phyloP scores from a whole-genome alignment of 2,113 vertebrate species.

The cattle (Bos taurus) region ARS-UCD2.0 NC_037338.1:101566501-101567000 shows the following conservation, averaged over 20 bases:
- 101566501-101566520: slow-evolving; percentile 91
- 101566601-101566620: slow-evolving; percentile 99
- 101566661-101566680: slow-evolving; percentile 99
- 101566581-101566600: slow-evolving; percentile 99
- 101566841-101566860: background rate
- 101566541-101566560: slow-evolving; percentile 99
- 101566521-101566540: slow-evolving; percentile 99
- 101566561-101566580: slow-evolving; percentile 99
- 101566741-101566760: background rate
- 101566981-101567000: background rate
- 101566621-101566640: slow-evolving; percentile 99
- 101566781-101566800: background rate
- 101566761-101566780: background rate
- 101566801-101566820: background rate
- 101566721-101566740: background rate
- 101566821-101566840: background rate
- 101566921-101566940: no score
- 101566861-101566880: background rate
- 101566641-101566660: slow-evolving; percentile 99
- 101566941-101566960: background rate
- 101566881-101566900: background rate
- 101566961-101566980: background rate
- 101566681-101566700: slow-evolving; percentile 90
- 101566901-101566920: background rate
- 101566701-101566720: rapidly evolving